phyloP scores from a whole-genome alignment of 2,113 vertebrate genomes.

The Trogon melanurus region DNA sequence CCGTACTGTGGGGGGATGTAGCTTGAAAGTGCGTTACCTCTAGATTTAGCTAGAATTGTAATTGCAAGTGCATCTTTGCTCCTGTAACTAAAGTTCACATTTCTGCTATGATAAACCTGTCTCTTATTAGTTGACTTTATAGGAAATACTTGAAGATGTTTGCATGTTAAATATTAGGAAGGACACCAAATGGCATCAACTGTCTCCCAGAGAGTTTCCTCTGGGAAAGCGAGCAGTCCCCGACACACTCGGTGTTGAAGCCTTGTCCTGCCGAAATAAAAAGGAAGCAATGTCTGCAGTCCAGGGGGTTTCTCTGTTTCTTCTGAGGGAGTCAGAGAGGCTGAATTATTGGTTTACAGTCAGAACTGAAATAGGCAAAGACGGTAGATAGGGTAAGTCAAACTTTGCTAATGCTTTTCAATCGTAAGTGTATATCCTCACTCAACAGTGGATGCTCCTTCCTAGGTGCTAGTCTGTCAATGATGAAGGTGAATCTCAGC shows the following conservation, averaged over 20 bases:
- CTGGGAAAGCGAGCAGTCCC: background rate
- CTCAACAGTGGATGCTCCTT: background rate
- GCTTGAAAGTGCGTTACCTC: background rate
- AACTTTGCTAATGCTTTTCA: background rate
- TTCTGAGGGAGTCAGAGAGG: background rate
- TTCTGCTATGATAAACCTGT: background rate
- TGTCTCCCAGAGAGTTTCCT: background rate
- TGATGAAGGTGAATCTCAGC: background rate
- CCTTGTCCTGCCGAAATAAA: background rate
- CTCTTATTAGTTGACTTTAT: background rate
- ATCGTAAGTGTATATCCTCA: background rate
- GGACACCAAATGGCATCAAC: background rate
- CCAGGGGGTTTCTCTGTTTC: background rate
- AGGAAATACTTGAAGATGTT: background rate
- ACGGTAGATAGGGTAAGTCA: background rate
- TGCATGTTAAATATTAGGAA: background rate
- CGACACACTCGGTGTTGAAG: background rate
- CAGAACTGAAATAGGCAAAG: background rate
- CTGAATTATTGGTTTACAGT: background rate
- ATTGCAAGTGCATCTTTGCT: background rate
- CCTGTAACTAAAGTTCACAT: background rate
- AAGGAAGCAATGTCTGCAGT: background rate
- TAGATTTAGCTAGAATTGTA: background rate
- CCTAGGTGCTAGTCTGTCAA: background rate
- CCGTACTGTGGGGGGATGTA: background rate